Evolutionary conservation across 2,888 invertebrate species (phyloP).

Genomic region (Pegoplata infirma): DNA sequence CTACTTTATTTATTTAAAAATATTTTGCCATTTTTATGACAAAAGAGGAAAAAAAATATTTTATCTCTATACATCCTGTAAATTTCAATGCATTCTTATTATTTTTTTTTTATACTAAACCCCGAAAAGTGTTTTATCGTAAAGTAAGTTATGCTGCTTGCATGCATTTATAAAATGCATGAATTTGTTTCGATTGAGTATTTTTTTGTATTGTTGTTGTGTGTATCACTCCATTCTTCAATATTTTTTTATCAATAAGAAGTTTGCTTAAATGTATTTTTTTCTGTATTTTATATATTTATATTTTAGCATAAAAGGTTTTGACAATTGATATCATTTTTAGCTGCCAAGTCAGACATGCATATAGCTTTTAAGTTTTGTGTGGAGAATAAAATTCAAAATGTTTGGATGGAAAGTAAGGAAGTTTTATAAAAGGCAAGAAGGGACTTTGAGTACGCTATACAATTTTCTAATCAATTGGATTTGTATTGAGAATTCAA

Average conservation of each 20-base stretch:
- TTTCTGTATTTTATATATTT: constrained; percentile 2
- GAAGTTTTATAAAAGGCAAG: no score
- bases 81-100: constrained; percentile 8
- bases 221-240: constrained; percentile 31
- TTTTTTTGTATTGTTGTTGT: neutral
- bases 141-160: neutral
- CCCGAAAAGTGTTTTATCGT: neutral
- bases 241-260: constrained; percentile 54
- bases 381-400: neutral
- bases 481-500: no score
- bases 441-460: no score
- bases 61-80: constrained; percentile 30
- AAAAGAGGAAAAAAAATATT: constrained; percentile 13
- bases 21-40: constrained; percentile 31
- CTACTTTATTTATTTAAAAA: neutral
- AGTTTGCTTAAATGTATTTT: neutral
- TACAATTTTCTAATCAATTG: no score
- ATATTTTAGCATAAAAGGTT: constrained; percentile 48
- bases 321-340: constrained; percentile 53
- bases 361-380: constrained; percentile 23
- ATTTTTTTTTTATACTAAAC: neutral
- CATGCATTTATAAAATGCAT: constrained; percentile 22
- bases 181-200: neutral
- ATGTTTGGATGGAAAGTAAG: neutral
- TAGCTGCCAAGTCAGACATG: constrained; percentile 41